Evolutionary conservation across 2,888 invertebrate species (phyloP), one percentile per base, ranked within the genome.

Genomic region (Pristionchus entomophagus): DNA sequence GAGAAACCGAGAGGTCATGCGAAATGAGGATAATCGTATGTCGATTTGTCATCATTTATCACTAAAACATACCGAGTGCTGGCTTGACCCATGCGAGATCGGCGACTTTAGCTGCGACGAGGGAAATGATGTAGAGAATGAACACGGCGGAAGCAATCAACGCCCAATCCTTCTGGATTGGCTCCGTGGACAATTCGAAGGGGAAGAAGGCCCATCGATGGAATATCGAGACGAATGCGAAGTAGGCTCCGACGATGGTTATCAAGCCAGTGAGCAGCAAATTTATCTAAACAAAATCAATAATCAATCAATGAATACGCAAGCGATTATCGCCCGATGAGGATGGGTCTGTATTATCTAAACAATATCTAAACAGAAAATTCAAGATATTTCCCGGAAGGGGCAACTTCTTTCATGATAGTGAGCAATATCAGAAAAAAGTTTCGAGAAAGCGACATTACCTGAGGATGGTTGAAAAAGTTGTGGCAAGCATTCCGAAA

Each of bases 401-500:
- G n/a, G n/a, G n/a, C n/a, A n/a, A n/a, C n/a, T n/a, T n/a, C n/a
- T n/a, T n/a, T n/a, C n/a, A n/a, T n/a, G n/a, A n/a, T n/a, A n/a
- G n/a, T n/a, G 10, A 77, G 5, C 17, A 41, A 77, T 22, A 19
- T 45, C n/a, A 77, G 38, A 38, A 26, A 77, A 22, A 77, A 26
- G 26, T 41, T 3, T 22, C 8, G 6, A 6, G 41, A 41, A 77
- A 77, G 6, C 22, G 19, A 17, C 10, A 12, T 59, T 3, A 77
- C 85, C 53, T 85, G 85, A 12, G 85, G 85, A 77, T 85, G 85
- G n/a, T 85, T 85, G 77, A 85, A 85, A 73, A 85, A 85, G 77
- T 85, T 85, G 22, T 85, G 85, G 32, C 73, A 73, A 26, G 85
- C 85, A 77, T 85, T 85, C 17, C 85, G 73, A 26, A 85, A 85